Evolutionary conservation across 2,888 invertebrate species (phyloP), one percentile per base, ranked within the genome.

Genomic region (Agonopterix heracliana): DNA sequence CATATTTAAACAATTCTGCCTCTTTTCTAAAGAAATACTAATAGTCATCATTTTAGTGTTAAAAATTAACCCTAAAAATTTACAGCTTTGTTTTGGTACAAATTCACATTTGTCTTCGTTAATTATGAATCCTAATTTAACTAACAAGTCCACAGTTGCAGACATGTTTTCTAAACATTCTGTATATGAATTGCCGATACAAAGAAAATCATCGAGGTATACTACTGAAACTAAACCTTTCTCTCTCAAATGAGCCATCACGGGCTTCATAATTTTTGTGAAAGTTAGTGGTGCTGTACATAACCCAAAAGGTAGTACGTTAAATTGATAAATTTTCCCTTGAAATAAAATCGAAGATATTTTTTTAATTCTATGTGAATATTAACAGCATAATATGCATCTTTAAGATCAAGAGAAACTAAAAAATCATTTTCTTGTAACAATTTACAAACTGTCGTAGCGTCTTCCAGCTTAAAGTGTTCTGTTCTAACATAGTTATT

Each of bases 401-500:
- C 51, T 44, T 47, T 45, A 1, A 55, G 34, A 47, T 55, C 51
- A n/a, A 53, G 14, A 12, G 48, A 49, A 13, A 45, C 47, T 43
- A 51, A 45, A 36, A 41, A 51, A 12, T 43, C 26, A 45, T 46
- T 35, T 11, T 34, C 34, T 3, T 26, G 11, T 13, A 55, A 36
- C 13, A 55, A 17, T 44, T 50, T 51, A 36, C 48, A 47, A 1
- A 47, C 47, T 17, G 51, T 50, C 9, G 53, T 35, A 10, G 47
- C 13, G 34, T 56, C 56, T 47, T 56, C 54, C 34, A 54, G 34
- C 38, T 54, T 56, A 46, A 56, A 56, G 26, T 54, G 54, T 17
- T 50, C 41, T 13, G 51, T 46, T 12, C 34, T 11, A 10, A 53
- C 40, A 13, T 41, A 50, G 4, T 46, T 40, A 47, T 51, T 47